These are phyloP conservation scores for Sebastes minor DNA, from an alignment of 2,797 vertebrate genomes.

Conservation along the genomic window DNA sequence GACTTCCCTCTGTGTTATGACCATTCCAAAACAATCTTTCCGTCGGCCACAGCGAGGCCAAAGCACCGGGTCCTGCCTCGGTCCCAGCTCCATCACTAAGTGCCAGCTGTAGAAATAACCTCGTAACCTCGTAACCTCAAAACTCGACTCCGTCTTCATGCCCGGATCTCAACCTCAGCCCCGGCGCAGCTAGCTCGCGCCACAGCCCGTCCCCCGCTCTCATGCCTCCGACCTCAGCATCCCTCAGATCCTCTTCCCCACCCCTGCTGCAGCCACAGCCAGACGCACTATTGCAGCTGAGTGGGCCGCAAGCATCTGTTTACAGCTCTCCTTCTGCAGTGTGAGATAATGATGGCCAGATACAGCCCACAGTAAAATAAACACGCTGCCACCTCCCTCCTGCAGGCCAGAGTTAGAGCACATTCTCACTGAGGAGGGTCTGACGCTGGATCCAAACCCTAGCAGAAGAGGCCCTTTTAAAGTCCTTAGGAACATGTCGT, in stretches of 20 bases:
- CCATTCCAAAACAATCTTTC: conserved; percentile 60
- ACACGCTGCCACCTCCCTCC: conserved; percentile 73
- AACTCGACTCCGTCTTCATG: conserved; percentile 12
- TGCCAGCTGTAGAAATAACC: conserved; percentile 39
- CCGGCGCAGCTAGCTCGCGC: conserved; percentile 16
- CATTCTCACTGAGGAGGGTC: conserved; percentile 54
- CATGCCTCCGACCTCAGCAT: conserved; percentile 54
- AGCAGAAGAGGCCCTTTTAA: conserved; percentile 1
- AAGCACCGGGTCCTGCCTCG: background rate
- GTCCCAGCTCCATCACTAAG: background rate
- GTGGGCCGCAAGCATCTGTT: conserved; percentile 75
- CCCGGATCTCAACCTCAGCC: conserved; percentile 19
- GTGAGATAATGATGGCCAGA: conserved; percentile 80
- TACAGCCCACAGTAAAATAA: conserved; percentile 79
- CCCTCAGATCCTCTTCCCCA: conserved; percentile 42
- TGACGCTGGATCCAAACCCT: conserved; percentile 27
- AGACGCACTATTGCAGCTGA: conserved; percentile 60
- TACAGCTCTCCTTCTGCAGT: conserved; percentile 75
- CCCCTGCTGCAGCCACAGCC: conserved; percentile 50
- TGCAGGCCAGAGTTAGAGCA: conserved; percentile 48
- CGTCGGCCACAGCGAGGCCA: conserved; percentile 21
- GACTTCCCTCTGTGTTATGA: conserved; percentile 66
- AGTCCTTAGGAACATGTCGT: background rate
- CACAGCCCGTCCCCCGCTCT: conserved; percentile 34
- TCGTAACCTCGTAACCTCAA: conserved; percentile 18